Base-by-base conservation (phyloP, 2,888 invertebrate species). In the Apotomis turbidana region DNA sequence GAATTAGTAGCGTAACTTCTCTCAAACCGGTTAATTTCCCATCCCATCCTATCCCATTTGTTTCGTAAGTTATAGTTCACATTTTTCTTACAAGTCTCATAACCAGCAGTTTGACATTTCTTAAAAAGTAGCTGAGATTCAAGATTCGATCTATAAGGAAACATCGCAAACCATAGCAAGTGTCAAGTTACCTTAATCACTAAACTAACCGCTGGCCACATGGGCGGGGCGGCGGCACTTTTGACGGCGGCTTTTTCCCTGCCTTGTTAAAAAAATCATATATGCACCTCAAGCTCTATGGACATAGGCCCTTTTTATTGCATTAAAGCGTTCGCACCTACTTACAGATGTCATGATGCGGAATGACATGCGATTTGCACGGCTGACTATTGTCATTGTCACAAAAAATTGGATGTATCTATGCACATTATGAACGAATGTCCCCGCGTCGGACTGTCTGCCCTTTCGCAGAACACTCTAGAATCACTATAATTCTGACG, bases 241-340 rank as follows among this genome's bases (percentile, higher is more conserved):
- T 80, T 78, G 76, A 73, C 63, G 64, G 62, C 70, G 74, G 81
- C 75, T 83, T 79, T 83, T 77, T 84, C 83, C 81, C 9, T 9
- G 9, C 49, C 10, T 49, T 10, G 10, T 49, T 49, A 49, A 49
- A 49, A 49, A 49, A 49, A 49, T 9, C 49, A 0, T 10, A 49
- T 10, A 49, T 49, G 3, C 9, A 8, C 8, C 10, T 49, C 1
- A 49, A 0, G 9, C 9, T 1, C 9, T 8, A 49, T 49, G 49
- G 9, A 8, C 9, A 10, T 49, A 49, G 9, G 49, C 49, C 49
- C 49, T 49, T 49, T 49, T 49, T 9, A 49, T 1, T 8, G 3
- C 9, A 49, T 9, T 6, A 3, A 49, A 8, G 9, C 49, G 85
- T 63, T 70, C 58, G 63, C 75, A 71, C 71, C 66, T 72, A 63